Percentiles rank a stretch among this genome's conserved stretches.
These are phyloP conservation scores for Isichthys henryi DNA, from an alignment of 2,113 vertebrate species.

Conservation along the genomic window DNA sequence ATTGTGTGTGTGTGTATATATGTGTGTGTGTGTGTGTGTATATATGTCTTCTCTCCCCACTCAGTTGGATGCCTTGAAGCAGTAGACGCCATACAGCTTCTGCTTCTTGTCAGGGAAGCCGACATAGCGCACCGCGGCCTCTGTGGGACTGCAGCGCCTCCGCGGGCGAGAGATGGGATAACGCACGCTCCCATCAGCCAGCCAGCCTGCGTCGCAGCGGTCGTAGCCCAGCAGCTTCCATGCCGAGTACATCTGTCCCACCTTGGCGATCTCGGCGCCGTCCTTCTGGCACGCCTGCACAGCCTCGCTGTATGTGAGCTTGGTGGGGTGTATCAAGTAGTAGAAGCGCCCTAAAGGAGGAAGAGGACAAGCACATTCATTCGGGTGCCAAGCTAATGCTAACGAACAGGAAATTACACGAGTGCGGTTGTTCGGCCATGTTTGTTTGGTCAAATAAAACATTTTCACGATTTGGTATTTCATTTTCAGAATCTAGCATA, in stretches of 20 bases:
- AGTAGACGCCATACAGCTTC: conserved; percentile 94
- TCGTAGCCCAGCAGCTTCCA: conserved; percentile 92
- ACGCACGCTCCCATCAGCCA: conserved; percentile 90
- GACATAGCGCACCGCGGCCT: conserved; percentile 80
- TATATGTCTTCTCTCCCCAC: conserved; percentile 1
- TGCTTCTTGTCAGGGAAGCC: conserved; percentile 95
- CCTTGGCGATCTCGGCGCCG: conserved; percentile 84
- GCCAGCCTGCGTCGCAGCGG: conserved; percentile 90
- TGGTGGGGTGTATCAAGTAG: conserved; percentile 84
- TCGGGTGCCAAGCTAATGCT: neutral
- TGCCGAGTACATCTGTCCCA: conserved; percentile 89
- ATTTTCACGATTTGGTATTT: neutral
- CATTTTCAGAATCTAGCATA: neutral
- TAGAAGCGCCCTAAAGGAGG: conserved; percentile 78
- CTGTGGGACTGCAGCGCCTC: conserved; percentile 82
- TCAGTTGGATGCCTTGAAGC: conserved; percentile 80
- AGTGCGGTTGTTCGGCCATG: neutral
- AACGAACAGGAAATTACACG: neutral
- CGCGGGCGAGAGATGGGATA: conserved; percentile 82
- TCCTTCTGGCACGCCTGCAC: conserved; percentile 78
- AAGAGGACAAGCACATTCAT: neutral
- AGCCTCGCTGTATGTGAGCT: conserved; percentile 84
- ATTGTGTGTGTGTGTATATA: conserved; percentile 13
- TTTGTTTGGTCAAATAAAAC: neutral
- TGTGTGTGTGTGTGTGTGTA: conserved; percentile 1